Evolutionary conservation across 53 echinoderm and acorn worm species (phyloP), one percentile per base, ranked within the genome.

Genomic region (Echinometra lucunter): DNA sequence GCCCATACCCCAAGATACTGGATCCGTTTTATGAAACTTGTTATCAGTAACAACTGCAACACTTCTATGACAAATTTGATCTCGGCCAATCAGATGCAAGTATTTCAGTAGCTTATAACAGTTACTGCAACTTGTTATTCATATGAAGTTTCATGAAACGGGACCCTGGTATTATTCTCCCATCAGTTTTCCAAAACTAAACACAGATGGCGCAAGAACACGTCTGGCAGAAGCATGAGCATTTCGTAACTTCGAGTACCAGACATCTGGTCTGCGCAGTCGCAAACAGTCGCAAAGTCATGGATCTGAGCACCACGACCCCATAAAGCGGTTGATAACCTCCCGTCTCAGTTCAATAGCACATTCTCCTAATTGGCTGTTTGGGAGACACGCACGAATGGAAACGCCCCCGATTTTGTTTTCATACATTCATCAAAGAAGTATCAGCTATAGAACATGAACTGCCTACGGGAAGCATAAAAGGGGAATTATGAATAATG

Each of bases 351-450:
- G 27, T 85, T n/a, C 12, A n/a, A 85, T 85, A 49, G 30, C 28
- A n/a, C 47, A 85, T 6, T 81, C 85, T 28, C 28, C 85, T 53
- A 2, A 85, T 85, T 85, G 85, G 85, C n/a, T 85, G 85, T 85
- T 12, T 28, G 3, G n/a, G 30, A 85, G 47, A 85, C 28, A 53
- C 21, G 49, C 85, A 49, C 85, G 28, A 85, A 85, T 16, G 30
- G 85, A 12, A 30, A 45, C 30, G 85, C 49, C 44, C 37, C 85
- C 53, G 49, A 13, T 85, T 53, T 53, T 18, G 9, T 1, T 2
- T 11, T 30, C 49, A n/a, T 44, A 44, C 19, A 44, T 35, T 18
- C 81, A 81, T 81, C 25, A 25, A 42, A 18, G 42, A 81, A 38
- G 3, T 28, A 49, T 85, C 10, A 30, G 85, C 78, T 78, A n/a